Evolutionary conservation across 2,113 vertebrate species (phyloP).

Genomic region (Axis porcinus): DNA sequence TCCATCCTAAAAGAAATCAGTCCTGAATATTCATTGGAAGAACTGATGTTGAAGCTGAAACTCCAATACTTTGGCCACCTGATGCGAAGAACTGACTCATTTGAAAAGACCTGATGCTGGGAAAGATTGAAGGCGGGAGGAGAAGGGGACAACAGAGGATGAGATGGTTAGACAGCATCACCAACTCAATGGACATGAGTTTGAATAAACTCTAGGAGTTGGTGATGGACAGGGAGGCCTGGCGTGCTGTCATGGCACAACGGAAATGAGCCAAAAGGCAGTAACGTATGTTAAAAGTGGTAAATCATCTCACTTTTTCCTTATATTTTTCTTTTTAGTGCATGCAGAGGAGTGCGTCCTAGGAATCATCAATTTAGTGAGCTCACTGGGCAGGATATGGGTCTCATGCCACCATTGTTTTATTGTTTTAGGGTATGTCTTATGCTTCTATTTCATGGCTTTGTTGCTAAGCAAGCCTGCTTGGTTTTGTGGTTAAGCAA

Average conservation of each 20-base stretch:
- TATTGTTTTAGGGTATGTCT: background rate
- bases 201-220: background rate
- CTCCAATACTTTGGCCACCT: background rate
- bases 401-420: background rate
- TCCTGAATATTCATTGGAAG: background rate
- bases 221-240: background rate
- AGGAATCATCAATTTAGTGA: background rate
- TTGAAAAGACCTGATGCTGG: background rate
- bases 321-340: background rate
- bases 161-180: background rate
- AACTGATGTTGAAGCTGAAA: background rate
- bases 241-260: background rate
- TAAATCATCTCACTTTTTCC: background rate
- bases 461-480: background rate
- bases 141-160: background rate
- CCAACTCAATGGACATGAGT: background rate
- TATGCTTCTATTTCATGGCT: background rate
- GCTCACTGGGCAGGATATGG: background rate
- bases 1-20: background rate
- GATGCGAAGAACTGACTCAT: background rate
- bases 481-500: background rate
- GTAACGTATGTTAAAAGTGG: background rate
- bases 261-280: background rate
- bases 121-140: background rate
- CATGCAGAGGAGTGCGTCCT: background rate